Evolutionary conservation across 1,140 invertebrate genomes (phyloP).

Genomic region (Drosophila arizonae): DNA sequence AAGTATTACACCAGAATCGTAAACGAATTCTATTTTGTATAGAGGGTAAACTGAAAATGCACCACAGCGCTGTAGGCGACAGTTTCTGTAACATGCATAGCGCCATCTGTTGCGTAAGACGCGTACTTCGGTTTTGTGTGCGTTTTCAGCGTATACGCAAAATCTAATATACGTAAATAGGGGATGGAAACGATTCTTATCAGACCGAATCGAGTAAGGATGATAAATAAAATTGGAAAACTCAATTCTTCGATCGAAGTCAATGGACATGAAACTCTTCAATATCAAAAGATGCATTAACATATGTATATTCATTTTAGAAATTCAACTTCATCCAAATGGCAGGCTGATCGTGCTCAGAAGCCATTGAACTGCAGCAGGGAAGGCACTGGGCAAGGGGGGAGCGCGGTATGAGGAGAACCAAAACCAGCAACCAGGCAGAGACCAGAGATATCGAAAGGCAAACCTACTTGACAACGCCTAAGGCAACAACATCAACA

Average conservation of each 20-base stretch:
- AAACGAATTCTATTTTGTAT: too few relatives aligned
- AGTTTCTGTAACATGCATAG: constrained; percentile 27
- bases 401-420: not conserved
- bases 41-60: not conserved
- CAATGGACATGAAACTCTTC: too few relatives aligned
- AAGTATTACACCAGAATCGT: too few relatives aligned
- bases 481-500: constrained; percentile 42
- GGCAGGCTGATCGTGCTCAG: constrained; percentile 20
- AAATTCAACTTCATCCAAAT: not conserved
- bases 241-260: too few relatives aligned
- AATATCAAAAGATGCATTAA: too few relatives aligned
- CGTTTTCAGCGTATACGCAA: constrained; percentile 48
- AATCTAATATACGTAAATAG: constrained; percentile 34
- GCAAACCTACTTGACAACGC: constrained; percentile 54
- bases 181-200: constrained; percentile 55
- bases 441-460: constrained; percentile 54
- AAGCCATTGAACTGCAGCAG: constrained; percentile 63
- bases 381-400: constrained; percentile 35
- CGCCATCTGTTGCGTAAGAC: constrained; percentile 57
- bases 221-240: not conserved
- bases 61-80: constrained; percentile 38
- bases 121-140: not conserved
- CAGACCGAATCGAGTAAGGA: constrained; percentile 30
- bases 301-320: too few relatives aligned
- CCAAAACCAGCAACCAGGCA: constrained; percentile 37